Evolutionary conservation across 92 coral and sea anemone genomes (phyloP), one percentile per base, ranked within the genome.

Genomic region (Phenganax subtilis): DNA sequence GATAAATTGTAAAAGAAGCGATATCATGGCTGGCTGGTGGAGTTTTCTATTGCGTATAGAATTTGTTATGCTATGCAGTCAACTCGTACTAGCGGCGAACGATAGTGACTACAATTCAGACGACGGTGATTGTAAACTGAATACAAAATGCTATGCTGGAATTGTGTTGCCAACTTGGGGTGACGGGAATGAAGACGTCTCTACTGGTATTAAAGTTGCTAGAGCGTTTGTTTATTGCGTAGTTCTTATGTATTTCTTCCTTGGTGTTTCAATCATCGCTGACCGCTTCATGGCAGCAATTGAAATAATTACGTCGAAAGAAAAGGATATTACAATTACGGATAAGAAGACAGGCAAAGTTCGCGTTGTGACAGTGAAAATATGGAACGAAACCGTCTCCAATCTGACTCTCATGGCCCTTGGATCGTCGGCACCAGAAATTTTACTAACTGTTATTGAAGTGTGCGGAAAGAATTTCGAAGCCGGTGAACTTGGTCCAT

Each of bases 301-400:
- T 37, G 98, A 94, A 89, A 94, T 94, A 72, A 94, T 94, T 54
- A 94, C 98, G 17, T 94, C 98, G 64, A 94, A 94, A 77, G 98
- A 94, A 84, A 94, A 94, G 72, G 98, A 94, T 75, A 90, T 94
- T 28, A 90, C 81, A 81, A 77, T 94, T 60, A 90, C 88, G 85
- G 98, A 94, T 80, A 91, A 91, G 84, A 89, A 87, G 56, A 86
- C 89, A 9, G 98, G 98, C 75, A 94, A 94, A 77, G 90, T 92
- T 31, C 89, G 97, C 29, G 81, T 90, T 10, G 86, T 94, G 27
- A 94, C 98, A 1, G 98, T 94, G 76, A 94, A 94, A 86, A 92
- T 94, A 65, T 94, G 98, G 98, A 94, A 94, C 89, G 98, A 94
- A 59, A 94, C 98, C 57, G 98, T 94, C 83, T 94, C 98, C 66